Conservation (phyloP, 2,797 vertebrate species). For the Pogoniulus pusillus region DNA sequence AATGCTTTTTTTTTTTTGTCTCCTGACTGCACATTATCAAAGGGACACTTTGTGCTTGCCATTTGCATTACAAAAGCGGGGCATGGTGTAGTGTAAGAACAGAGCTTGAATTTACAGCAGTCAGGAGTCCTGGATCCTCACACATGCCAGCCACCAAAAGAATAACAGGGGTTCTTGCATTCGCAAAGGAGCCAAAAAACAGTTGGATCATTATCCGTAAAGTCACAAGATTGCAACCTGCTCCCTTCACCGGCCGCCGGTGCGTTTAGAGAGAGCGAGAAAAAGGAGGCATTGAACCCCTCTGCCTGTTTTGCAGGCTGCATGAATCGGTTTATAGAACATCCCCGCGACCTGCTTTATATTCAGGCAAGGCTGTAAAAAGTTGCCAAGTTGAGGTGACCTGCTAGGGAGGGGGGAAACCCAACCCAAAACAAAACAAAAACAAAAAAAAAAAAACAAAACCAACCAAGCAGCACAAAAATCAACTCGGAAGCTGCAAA, state of each 20-base stretch:
- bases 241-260: not conserved
- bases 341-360: conserved; percentile 13
- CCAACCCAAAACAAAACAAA: not conserved
- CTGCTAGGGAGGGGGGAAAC: not conserved
- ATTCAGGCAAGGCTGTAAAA: conserved; percentile 6
- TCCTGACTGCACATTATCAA: conserved; percentile 88
- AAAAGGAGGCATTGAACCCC: not conserved
- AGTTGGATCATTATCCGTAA: conserved; percentile 42
- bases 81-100: conserved; percentile 73
- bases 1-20: conserved; percentile 81
- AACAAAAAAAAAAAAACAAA: too few species aligned
- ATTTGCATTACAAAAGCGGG: conserved; percentile 89
- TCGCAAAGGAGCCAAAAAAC: conserved; percentile 56
- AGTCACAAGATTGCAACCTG: conserved; percentile 54
- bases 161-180: conserved; percentile 10
- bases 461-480: not conserved
- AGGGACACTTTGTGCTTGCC: conserved; percentile 85
- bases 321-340: not conserved
- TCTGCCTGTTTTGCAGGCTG: not conserved
- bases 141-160: conserved; percentile 60
- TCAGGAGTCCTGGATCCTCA: conserved; percentile 59
- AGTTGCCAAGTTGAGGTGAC: conserved; percentile 53
- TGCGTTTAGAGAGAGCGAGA: not conserved
- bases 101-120: conserved; percentile 79
- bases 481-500: conserved; percentile 44